Percentiles rank a stretch among this genome's conserved stretches.
Conservation (phyloP, 2,888 invertebrate genomes). For the Pristionchus exspectatus region DNA sequence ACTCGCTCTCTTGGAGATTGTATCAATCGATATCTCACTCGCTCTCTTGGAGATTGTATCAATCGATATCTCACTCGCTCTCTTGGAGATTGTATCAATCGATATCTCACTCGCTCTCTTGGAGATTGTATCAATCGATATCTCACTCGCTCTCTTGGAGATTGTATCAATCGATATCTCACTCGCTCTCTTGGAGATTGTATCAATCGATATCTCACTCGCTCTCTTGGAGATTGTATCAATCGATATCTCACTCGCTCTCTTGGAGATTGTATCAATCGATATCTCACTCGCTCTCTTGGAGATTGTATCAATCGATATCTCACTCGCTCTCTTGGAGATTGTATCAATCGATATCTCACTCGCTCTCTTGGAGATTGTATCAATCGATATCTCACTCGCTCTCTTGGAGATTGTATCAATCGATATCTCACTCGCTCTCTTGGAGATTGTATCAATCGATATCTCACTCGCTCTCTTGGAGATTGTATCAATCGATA, state of each 20-base stretch:
- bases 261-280: neutral
- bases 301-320: neutral
- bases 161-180: neutral
- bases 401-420: neutral
- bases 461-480: neutral
- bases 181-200: neutral
- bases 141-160: neutral
- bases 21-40: neutral
- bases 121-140: neutral
- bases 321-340: neutral
- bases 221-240: neutral
- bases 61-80: too few relatives aligned
- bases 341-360: neutral
- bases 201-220: neutral
- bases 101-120: neutral
- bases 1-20: neutral
- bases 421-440: too few relatives aligned
- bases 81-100: neutral
- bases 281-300: neutral
- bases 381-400: neutral
- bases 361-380: neutral
- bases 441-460: neutral
- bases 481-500: neutral
- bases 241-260: too few relatives aligned
- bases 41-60: neutral